Base-by-base conservation (phyloP, 2,113 vertebrate genomes). In the Circaetus cinerascens region DNA sequence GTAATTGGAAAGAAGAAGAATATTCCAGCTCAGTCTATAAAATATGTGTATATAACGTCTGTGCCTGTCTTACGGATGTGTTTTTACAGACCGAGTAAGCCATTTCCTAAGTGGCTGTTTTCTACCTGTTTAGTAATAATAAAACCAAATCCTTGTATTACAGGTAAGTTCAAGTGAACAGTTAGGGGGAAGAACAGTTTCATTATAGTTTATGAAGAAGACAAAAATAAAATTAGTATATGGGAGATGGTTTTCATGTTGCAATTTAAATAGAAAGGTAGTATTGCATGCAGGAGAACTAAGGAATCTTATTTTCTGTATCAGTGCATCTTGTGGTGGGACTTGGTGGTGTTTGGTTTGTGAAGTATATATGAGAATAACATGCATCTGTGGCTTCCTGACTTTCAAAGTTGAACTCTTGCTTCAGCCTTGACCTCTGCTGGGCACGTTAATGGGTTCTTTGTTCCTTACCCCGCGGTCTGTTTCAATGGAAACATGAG, bases 241-340 rank as follows among this genome's bases (percentile, higher is more conserved):
- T 29, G 48, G 18, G 68, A 40, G 25, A 25, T 2, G 0, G 13
- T 25, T 62, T 53, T 60, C 9, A 17, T 59, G 2, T 48, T 86
- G 63, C 26, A 1, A 2, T 72, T 59, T 22, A n/a, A 72, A 50
- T 51, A 26, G 14, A 21, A 41, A 75, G 15, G 6, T 13, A 43
- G 14, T 9, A 13, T 45, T 13, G 9, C 1, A 1, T 34, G 8
- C 27, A 32, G 30, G 27, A 64, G 14, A 50, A 36, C 6, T 21
- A 60, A 66, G 2, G 1, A 7, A 20, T 63, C 5, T 18, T 53
- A 6, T 30, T 82, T 41, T 51, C 6, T 27, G 0, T 13, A 23
- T 29, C 4, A 2, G 2, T 46, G 21, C 11, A 13, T 62, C 30
- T 81, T n/a, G 15, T 50, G 41, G 18, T 53, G 26, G 26, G 50